Base-by-base conservation (phyloP, 2,797 vertebrate species). In the Gorsachius magnificus region DNA sequence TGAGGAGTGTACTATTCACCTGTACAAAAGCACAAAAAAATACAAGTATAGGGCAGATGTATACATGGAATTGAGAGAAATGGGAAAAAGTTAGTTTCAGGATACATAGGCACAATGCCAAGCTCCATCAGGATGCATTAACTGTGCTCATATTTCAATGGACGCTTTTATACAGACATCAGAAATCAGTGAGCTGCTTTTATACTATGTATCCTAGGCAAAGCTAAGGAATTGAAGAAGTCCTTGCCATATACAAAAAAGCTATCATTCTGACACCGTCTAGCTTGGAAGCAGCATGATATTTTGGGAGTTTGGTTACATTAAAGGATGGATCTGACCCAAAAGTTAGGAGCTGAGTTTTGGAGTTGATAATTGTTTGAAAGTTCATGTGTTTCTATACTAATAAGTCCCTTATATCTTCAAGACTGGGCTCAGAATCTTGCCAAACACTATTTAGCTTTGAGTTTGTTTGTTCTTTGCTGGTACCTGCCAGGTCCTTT, bases 1-100 rank as follows among this genome's bases (percentile, higher is more conserved):
- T 97, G 51, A 99, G 97, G 87, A 99, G 97, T 6, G 29, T 98
- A 90, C 96, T 99, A 53, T 98, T 96, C 56, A 61, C 96, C 99
- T 99, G 95, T 29, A 95, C 33, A 92, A 87, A 86, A 89, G 6
- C 83, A 95, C 11, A 90, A 60, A 88, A 88, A 50, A 87, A 81
- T 1, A 72, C 13, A 95, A 80, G 20, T 16, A 79, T 10, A 50
- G 45, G 18, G 28, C 17, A 82, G 35, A 45, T 29, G 10, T 45
- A 90, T 9, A 65, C 16, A 58, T 9, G 36, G 28, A 93, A 80
- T 26, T 6, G 0, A 56, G 24, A 85, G 16, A 79, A 78, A 70
- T 9, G 19, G 12, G 6, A 35, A 25, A 78, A 64, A 70, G 26
- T 65, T 43, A 77, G 22, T 33, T n/a, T 90, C 33, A 29, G 74